phyloP scores from a whole-genome alignment of 64 coral and sea anemone genomes.

The Montipora cactus region DNA sequence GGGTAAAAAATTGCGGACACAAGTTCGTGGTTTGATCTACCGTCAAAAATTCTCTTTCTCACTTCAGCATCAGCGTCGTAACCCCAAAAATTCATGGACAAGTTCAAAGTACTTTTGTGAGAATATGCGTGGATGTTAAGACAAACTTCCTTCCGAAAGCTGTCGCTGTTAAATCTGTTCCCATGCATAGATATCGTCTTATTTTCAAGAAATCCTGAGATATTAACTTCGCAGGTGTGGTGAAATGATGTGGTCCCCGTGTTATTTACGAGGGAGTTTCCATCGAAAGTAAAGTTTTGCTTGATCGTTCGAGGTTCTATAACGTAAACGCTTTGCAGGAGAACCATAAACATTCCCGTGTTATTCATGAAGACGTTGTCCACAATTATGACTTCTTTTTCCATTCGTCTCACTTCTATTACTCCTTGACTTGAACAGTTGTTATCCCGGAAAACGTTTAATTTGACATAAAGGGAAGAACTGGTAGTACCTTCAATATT shows the following conservation, averaged over 20 bases:
- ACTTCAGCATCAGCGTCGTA: background rate
- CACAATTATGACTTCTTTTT: background rate
- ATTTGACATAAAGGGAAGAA: background rate
- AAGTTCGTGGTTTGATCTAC: background rate
- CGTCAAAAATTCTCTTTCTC: slow-evolving; percentile 7
- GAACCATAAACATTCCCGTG: background rate
- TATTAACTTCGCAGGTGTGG: background rate
- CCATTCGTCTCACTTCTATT: slow-evolving; percentile 9
- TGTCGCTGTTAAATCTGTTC: background rate
- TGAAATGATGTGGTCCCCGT: too few relatives aligned
- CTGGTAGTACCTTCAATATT: background rate
- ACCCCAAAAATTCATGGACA: slow-evolving; percentile 18
- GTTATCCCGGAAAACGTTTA: slow-evolving; percentile 19
- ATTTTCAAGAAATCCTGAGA: background rate
- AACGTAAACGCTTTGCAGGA: background rate
- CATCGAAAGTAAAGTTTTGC: background rate
- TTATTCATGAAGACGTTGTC: slow-evolving; percentile 7
- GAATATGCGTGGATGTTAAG: background rate
- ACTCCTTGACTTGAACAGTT: background rate
- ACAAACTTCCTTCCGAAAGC: slow-evolving; percentile 9
- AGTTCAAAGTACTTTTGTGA: background rate
- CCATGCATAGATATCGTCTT: background rate
- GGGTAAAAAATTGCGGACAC: background rate
- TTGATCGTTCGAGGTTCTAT: background rate
- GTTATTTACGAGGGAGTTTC: slow-evolving; percentile 17